Percentiles rank a stretch among this genome's conserved stretches.
These are phyloP conservation scores for Bolborhynchus lineola DNA, from an alignment of 2,113 vertebrate genomes.

Conservation along the genomic window DNA sequence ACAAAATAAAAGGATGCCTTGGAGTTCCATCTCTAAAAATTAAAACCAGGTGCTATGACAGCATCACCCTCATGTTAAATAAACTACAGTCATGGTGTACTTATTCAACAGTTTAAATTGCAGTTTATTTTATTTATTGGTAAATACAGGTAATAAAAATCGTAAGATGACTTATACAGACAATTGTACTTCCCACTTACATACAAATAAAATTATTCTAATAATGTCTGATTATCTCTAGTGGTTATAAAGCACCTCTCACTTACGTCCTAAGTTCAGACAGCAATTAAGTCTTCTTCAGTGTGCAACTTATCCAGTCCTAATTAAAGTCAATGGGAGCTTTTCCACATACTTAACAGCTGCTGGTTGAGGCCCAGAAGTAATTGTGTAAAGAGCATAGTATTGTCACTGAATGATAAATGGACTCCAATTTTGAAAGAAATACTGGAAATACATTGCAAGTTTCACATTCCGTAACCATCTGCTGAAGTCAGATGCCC, in stretches of 20 bases:
- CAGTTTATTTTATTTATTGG: background rate
- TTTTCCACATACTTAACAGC: background rate
- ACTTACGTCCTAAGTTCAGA: background rate
- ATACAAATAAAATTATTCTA: background rate
- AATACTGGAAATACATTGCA: background rate
- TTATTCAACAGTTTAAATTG: background rate
- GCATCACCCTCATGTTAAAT: background rate
- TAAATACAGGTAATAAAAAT: background rate
- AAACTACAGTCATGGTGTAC: background rate
- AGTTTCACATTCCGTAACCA: background rate
- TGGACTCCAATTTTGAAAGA: background rate
- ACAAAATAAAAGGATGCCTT: background rate
- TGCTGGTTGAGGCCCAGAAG: background rate
- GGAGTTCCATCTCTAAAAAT: background rate
- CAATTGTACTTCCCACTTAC: background rate
- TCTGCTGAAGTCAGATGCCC: background rate
- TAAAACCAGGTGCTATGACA: background rate
- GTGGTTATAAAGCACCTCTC: background rate
- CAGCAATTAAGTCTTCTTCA: conserved; percentile 10
- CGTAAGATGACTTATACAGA: background rate
- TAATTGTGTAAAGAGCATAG: background rate
- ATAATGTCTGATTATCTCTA: background rate
- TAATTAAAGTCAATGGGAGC: conserved; percentile 39
- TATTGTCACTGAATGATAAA: background rate
- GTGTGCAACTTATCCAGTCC: background rate